phyloP scores from a whole-genome alignment of 2,888 invertebrate species.

The Drosophila demipolita region DNA sequence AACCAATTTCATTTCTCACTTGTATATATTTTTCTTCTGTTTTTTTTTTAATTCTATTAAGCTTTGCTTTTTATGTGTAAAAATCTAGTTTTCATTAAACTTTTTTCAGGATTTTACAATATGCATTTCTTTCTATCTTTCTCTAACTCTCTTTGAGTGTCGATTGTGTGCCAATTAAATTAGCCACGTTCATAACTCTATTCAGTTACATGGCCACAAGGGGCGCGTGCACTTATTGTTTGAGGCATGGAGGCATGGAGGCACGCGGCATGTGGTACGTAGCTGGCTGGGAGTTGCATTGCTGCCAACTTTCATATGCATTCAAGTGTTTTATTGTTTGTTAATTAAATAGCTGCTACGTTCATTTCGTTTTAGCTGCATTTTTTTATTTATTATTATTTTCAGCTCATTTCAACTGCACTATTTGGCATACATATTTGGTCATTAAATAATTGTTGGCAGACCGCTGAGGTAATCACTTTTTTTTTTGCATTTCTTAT shows the following conservation, averaged over 20 bases:
- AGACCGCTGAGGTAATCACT: slow-evolving; percentile 67
- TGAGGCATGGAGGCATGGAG: slow-evolving; percentile 31
- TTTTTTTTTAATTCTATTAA: background rate
- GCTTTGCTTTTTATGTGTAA: background rate
- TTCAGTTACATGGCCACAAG: slow-evolving; percentile 39
- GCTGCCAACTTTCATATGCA: slow-evolving; percentile 76
- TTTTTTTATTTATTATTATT: slow-evolving; percentile 7
- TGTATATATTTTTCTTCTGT: too few species aligned
- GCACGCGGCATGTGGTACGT: slow-evolving; percentile 29
- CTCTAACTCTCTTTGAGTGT: background rate
- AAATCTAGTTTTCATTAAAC: background rate
- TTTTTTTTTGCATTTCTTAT: slow-evolving; percentile 18
- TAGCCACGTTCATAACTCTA: slow-evolving; percentile 47
- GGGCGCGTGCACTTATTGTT: slow-evolving; percentile 25
- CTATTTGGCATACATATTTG: slow-evolving; percentile 77
- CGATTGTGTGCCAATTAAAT: slow-evolving; percentile 38
- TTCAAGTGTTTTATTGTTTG: slow-evolving; percentile 77
- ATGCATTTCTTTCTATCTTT: background rate
- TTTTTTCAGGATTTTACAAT: background rate
- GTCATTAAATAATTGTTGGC: slow-evolving; percentile 76
- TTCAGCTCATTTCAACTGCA: slow-evolving; percentile 30
- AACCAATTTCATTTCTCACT: background rate
- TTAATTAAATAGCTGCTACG: slow-evolving; percentile 69
- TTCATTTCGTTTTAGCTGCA: slow-evolving; percentile 38
- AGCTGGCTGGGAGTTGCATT: slow-evolving; percentile 46